phyloP scores from a whole-genome alignment of 2,797 vertebrate genomes.

The Rhodeus uyekii region DNA sequence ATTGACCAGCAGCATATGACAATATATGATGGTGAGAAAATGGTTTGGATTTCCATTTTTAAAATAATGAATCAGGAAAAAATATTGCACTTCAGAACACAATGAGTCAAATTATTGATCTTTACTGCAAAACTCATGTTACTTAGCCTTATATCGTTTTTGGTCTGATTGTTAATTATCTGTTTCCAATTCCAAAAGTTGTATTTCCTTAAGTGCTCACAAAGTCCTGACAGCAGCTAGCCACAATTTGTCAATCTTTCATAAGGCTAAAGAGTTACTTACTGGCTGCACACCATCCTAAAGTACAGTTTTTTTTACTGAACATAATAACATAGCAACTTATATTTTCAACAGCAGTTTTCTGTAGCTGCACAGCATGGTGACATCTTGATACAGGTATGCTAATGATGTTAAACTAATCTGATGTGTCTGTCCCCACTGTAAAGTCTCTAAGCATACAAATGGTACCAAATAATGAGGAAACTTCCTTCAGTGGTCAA shows the following conservation, averaged over 20 bases:
- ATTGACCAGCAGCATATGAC: not conserved
- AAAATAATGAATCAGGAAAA: too few relatives aligned
- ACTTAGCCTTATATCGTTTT: not conserved
- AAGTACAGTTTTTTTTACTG: constrained; percentile 2
- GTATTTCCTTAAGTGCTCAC: not conserved
- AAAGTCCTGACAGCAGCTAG: constrained; percentile 4
- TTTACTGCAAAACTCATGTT: not conserved
- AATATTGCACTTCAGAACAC: too few relatives aligned
- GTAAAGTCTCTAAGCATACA: constrained; percentile 43
- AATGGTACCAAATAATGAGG: constrained; percentile 37
- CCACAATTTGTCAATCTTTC: not conserved
- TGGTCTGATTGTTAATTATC: not conserved
- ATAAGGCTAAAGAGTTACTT: constrained; percentile 24
- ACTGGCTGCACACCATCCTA: constrained; percentile 35
- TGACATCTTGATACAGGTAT: constrained; percentile 42
- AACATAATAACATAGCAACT: constrained; percentile 49
- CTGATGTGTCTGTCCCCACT: constrained; percentile 41
- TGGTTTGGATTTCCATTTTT: too few relatives aligned
- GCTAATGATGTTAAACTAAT: constrained; percentile 34
- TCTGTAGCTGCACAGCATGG: constrained; percentile 6
- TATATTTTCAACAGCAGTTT: constrained; percentile 36
- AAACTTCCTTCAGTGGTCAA: constrained; percentile 45
- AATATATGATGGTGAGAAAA: not conserved
- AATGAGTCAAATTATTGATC: not conserved
- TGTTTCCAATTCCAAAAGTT: constrained; percentile 17